These are phyloP conservation scores for Hofmannophila pseudospretella DNA, from an alignment of 2,888 invertebrate species.

Conservation along the genomic window DNA sequence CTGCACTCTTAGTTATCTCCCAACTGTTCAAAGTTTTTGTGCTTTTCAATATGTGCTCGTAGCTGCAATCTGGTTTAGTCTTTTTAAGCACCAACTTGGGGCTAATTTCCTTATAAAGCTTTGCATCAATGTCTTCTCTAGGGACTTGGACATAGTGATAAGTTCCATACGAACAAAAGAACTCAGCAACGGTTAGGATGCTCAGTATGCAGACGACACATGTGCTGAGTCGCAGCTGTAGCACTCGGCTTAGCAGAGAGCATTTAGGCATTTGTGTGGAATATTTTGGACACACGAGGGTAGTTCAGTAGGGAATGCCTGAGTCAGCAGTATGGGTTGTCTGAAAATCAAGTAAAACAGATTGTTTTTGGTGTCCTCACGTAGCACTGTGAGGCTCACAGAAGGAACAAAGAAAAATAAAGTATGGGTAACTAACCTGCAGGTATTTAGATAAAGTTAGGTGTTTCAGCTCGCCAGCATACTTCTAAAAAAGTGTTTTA, in stretches of 20 bases:
- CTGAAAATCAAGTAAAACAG: not conserved
- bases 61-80: constrained; percentile 41
- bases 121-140: constrained; percentile 26
- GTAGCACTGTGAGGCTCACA: too few relatives aligned
- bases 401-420: too few relatives aligned
- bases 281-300: not conserved
- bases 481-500: too few relatives aligned
- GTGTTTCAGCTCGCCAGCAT: too few relatives aligned
- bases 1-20: constrained; percentile 33
- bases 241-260: not conserved
- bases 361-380: too few relatives aligned
- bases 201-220: constrained; percentile 28
- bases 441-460: too few relatives aligned
- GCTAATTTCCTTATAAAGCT: constrained; percentile 33
- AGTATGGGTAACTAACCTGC: too few relatives aligned
- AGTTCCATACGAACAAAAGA: constrained; percentile 33
- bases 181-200: constrained; percentile 34
- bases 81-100: constrained; percentile 25
- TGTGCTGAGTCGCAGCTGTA: constrained; percentile 33
- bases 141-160: constrained; percentile 46
- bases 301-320: not conserved
- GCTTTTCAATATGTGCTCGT: constrained; percentile 42
- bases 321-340: not conserved
- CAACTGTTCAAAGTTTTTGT: constrained; percentile 27
- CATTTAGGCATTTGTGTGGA: constrained; percentile 44